Evolutionary conservation across 1,140 invertebrate genomes (phyloP).

Genomic region (Carposina sasakii): DNA sequence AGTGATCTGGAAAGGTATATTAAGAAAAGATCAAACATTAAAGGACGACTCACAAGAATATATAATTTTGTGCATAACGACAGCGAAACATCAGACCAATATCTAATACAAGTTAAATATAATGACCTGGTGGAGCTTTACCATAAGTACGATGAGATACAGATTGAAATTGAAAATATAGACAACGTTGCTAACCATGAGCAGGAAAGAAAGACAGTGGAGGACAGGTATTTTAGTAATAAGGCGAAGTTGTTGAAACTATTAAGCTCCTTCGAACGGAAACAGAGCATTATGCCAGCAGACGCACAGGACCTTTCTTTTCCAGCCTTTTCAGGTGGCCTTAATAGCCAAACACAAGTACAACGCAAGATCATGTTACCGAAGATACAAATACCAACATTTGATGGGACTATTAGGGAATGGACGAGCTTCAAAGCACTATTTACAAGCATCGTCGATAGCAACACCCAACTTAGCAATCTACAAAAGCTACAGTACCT

Average conservation of each 20-base stretch:
- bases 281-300: no score
- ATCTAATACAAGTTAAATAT: not conserved
- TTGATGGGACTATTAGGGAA: slow-evolving; percentile 16
- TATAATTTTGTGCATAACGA: no score
- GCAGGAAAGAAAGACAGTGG: not conserved
- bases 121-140: not conserved
- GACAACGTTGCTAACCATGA: not conserved
- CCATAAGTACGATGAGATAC: slow-evolving; percentile 1
- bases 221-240: not conserved
- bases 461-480: slow-evolving; percentile 10
- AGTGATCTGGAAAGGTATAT: no score
- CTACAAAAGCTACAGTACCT: slow-evolving; percentile 12
- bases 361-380: slow-evolving; percentile 8
- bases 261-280: no score
- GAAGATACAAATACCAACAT: slow-evolving; percentile 11
- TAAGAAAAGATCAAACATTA: no score
- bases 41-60: no score
- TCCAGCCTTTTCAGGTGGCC: no score
- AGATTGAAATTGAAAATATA: not conserved
- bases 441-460: slow-evolving; percentile 13
- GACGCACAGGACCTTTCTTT: no score
- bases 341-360: not conserved
- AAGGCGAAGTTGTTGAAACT: no score
- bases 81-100: no score
- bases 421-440: slow-evolving; percentile 17